phyloP scores from a whole-genome alignment of 2,113 vertebrate genomes.

The Dasyurus viverrinus region DNA sequence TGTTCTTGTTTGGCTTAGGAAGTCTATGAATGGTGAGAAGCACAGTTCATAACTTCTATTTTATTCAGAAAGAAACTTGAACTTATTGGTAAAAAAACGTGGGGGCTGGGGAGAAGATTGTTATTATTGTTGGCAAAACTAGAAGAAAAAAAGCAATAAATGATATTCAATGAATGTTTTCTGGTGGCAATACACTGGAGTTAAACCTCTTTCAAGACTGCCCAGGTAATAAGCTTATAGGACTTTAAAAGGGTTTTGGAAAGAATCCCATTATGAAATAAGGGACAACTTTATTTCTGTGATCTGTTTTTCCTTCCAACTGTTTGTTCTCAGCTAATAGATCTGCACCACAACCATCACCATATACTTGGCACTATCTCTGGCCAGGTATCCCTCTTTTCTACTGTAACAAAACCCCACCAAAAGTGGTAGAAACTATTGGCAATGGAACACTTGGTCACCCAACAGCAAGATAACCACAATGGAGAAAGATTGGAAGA shows the following conservation, averaged over 20 bases:
- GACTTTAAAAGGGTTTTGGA: slow-evolving; percentile 3
- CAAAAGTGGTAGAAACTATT: background rate
- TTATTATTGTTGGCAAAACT: slow-evolving; percentile 17
- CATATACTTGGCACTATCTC: background rate
- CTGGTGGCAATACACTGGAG: background rate
- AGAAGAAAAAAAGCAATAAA: slow-evolving; percentile 37
- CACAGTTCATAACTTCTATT: slow-evolving; percentile 57
- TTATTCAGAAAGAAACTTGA: slow-evolving; percentile 17
- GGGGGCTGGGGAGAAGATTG: slow-evolving; percentile 42
- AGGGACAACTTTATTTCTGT: background rate
- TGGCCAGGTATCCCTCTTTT: background rate
- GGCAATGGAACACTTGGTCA: background rate
- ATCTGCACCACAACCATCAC: background rate
- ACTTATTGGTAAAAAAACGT: slow-evolving; percentile 52
- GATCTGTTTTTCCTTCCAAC: background rate
- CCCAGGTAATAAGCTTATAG: background rate
- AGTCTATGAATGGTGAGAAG: slow-evolving; percentile 61
- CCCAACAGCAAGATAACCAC: background rate
- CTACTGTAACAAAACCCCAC: background rate
- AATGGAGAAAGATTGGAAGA: background rate
- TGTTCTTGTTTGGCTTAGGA: slow-evolving; percentile 55
- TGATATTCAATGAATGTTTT: background rate
- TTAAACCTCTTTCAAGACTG: background rate
- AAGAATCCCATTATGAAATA: slow-evolving; percentile 4
- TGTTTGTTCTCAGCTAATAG: slow-evolving; percentile 18